A percentile compares a stretch with the other conserved stretches of the same genome.
These are phyloP conservation scores for Megalops cyprinoides DNA, from an alignment of 2,797 vertebrate species.

Conservation along the genomic window DNA sequence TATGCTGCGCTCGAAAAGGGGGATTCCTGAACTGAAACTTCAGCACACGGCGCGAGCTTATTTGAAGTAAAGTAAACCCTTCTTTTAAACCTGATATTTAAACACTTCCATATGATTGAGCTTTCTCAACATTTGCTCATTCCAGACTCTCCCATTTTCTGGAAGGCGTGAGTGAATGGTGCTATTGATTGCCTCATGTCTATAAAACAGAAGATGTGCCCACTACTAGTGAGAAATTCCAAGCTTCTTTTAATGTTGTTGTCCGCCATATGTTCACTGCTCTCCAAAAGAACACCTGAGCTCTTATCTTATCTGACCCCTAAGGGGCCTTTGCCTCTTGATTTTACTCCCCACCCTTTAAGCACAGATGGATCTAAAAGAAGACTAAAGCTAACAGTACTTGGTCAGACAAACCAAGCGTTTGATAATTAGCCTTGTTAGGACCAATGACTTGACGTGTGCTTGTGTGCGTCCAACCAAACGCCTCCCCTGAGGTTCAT, in stretches of 20 bases:
- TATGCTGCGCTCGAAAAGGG: conserved; percentile 3
- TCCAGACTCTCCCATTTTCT: conserved; percentile 6
- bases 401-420: no score
- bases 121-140: conserved; percentile 12
- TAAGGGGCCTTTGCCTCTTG: not conserved
- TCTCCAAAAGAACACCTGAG: not conserved
- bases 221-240: not conserved
- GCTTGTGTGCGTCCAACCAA: not conserved
- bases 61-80: conserved; percentile 1
- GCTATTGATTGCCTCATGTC: not conserved
- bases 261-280: not conserved
- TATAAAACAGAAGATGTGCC: not conserved
- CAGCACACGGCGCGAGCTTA: not conserved
- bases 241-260: not conserved
- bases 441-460: no score
- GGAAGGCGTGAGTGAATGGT: not conserved
- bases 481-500: not conserved
- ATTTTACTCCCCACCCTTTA: not conserved
- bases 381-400: not conserved
- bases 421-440: no score
- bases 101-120: not conserved
- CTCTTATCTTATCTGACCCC: not conserved
- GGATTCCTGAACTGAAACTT: conserved; percentile 28
- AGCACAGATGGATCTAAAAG: not conserved
- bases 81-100: conserved; percentile 18